These are phyloP conservation scores for Sceloporus undulatus DNA, from an alignment of 2,113 vertebrate species.

Conservation along the genomic window DNA sequence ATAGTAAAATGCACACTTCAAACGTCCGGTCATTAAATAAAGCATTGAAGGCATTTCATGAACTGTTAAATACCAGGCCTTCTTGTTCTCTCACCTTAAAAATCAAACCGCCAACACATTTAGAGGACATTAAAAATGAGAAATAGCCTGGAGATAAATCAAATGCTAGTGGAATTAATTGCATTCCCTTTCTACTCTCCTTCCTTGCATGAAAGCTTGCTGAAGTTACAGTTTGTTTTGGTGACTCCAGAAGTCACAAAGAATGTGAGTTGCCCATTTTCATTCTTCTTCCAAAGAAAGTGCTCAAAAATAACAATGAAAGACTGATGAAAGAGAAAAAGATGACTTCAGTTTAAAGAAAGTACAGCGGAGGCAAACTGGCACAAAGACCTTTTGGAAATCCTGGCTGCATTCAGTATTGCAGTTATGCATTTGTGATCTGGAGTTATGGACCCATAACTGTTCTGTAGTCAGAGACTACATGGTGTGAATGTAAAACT, in stretches of 20 bases:
- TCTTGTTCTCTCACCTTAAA: constrained; percentile 32
- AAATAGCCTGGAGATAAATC: constrained; percentile 48
- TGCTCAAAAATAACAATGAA: neutral
- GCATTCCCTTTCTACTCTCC: neutral
- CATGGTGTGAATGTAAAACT: too few species aligned
- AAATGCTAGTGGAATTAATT: constrained; percentile 44
- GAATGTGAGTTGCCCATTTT: constrained; percentile 18
- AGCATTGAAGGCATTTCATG: constrained; percentile 21
- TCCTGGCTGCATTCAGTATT: too few species aligned
- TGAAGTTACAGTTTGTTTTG: constrained; percentile 12
- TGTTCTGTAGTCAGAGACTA: too few species aligned
- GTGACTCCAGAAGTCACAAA: neutral
- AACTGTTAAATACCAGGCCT: constrained; percentile 5
- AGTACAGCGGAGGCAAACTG: neutral
- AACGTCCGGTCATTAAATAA: neutral
- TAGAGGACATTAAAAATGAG: constrained; percentile 39
- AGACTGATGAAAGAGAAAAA: neutral
- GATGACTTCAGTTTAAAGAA: too few species aligned
- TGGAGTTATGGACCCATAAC: too few species aligned
- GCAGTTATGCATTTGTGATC: too few species aligned
- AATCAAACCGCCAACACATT: constrained; percentile 38
- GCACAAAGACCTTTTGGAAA: too few species aligned
- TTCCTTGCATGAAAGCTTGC: neutral
- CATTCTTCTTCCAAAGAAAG: neutral
- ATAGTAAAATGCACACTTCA: neutral